Percentiles rank a stretch among this genome's conserved stretches.
Conservation (phyloP, 2,888 invertebrate species). For the Megastigmus dorsalis region DNA sequence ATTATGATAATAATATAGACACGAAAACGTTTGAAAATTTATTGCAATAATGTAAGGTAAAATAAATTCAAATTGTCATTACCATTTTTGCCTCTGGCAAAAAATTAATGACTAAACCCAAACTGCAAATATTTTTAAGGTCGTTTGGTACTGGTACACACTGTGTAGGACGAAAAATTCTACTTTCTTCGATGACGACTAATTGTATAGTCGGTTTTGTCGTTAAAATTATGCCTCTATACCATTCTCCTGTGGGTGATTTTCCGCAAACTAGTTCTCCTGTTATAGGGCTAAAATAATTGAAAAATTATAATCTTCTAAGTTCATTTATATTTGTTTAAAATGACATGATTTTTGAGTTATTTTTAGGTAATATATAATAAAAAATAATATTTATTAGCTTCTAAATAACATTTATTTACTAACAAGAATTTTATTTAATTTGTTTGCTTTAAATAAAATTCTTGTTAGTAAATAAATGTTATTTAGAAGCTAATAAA, state of each 20-base stretch:
- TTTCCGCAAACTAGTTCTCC: slow-evolving; percentile 64
- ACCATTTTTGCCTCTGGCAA: slow-evolving; percentile 10
- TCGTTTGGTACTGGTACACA: slow-evolving; percentile 58
- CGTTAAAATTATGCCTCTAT: slow-evolving; percentile 64
- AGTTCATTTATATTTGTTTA: too few relatives aligned
- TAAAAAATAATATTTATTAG: slow-evolving; percentile 31
- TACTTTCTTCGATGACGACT: slow-evolving; percentile 63
- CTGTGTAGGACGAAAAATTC: slow-evolving; percentile 53
- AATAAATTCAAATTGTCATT: neutral
- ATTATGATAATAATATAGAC: too few relatives aligned
- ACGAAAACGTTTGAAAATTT: neutral
- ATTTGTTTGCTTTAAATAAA: neutral
- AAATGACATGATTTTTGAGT: too few relatives aligned
- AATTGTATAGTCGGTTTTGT: slow-evolving; percentile 58
- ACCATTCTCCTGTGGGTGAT: slow-evolving; percentile 62
- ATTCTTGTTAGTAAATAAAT: too few relatives aligned
- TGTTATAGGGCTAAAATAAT: slow-evolving; percentile 58
- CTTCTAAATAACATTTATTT: too few relatives aligned
- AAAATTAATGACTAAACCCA: slow-evolving; percentile 46
- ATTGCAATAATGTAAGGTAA: neutral
- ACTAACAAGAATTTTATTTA: slow-evolving; percentile 8
- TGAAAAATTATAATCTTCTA: too few relatives aligned
- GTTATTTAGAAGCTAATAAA: slow-evolving; percentile 2
- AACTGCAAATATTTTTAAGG: slow-evolving; percentile 55
- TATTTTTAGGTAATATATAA: too few relatives aligned